Evolutionary conservation across 2,113 vertebrate species (phyloP).

Genomic region (Bos indicus): DNA sequence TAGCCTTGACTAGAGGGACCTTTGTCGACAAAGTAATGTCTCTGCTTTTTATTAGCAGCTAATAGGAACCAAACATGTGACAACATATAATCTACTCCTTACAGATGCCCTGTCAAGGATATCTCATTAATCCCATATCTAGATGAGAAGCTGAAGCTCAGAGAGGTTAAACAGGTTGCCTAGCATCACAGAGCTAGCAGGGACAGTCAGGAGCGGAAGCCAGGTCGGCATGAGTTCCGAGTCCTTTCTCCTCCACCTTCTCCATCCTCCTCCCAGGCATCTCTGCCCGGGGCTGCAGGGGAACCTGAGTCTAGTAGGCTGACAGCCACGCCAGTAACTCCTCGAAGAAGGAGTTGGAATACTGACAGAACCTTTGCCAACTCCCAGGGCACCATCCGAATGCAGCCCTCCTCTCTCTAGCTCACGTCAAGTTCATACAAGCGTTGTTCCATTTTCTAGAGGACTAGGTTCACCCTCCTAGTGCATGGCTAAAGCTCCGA

Average conservation of each 20-base stretch:
- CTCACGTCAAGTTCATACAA: not conserved
- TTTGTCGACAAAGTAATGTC: not conserved
- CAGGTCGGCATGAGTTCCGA: not conserved
- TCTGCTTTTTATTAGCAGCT: not conserved
- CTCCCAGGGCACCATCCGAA: not conserved
- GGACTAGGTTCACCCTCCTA: not conserved
- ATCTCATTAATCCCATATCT: not conserved
- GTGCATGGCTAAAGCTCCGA: rapidly evolving
- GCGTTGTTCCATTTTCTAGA: not conserved
- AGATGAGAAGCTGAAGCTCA: not conserved
- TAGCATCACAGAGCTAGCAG: not conserved
- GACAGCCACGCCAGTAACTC: not conserved
- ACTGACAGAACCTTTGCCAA: not conserved
- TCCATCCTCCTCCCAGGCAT: not conserved
- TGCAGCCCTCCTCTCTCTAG: not conserved
- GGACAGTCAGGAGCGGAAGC: not conserved
- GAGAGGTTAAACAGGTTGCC: not conserved
- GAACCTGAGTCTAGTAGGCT: not conserved
- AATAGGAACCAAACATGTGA: not conserved
- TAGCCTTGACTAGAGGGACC: not conserved
- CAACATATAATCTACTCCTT: not conserved
- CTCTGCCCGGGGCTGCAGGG: not conserved
- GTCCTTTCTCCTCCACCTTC: not conserved
- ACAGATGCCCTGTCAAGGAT: not conserved
- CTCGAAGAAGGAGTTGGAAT: not conserved